Conservation (phyloP, 1,140 invertebrate genomes). For the Vanessa atalanta region DNA sequence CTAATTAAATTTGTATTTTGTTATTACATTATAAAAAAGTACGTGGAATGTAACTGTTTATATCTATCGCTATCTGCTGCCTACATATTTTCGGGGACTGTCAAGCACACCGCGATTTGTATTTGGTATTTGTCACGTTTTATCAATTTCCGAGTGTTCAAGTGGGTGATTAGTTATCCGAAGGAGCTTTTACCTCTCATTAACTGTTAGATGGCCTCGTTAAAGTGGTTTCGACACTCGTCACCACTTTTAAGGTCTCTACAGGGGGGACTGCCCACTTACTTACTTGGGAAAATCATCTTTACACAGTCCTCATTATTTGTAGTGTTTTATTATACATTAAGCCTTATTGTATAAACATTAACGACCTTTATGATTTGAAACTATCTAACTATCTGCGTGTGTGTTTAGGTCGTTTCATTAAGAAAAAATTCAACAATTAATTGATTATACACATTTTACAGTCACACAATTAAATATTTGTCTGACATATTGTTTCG, state of each 20-base stretch:
- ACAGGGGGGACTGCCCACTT: background rate
- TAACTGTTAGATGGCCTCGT: slow-evolving; percentile 73
- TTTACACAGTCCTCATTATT: too few relatives aligned
- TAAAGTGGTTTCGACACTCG: slow-evolving; percentile 62
- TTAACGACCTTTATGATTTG: too few relatives aligned
- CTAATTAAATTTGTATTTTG: slow-evolving; percentile 8
- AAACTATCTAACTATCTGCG: too few relatives aligned
- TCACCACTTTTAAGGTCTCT: slow-evolving; percentile 46
- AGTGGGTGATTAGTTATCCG: slow-evolving; percentile 66
- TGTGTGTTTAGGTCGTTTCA: too few relatives aligned
- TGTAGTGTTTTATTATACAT: too few relatives aligned
- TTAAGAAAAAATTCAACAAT: too few relatives aligned
- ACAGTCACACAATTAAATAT: background rate
- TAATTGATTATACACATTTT: too few relatives aligned
- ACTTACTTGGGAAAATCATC: background rate
- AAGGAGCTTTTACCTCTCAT: slow-evolving; percentile 74
- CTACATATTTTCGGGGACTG: slow-evolving; percentile 36
- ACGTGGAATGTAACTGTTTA: slow-evolving; percentile 28
- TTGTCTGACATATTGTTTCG: slow-evolving; percentile 1
- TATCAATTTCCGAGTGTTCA: slow-evolving; percentile 52
- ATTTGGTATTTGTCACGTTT: slow-evolving; percentile 53
- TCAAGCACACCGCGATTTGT: slow-evolving; percentile 35
- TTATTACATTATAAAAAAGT: slow-evolving; percentile 14
- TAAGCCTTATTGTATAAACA: too few relatives aligned
- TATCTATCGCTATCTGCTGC: slow-evolving; percentile 26